Base-by-base conservation (phyloP, 1,140 invertebrate species). In the Apis laboriosa region DNA sequence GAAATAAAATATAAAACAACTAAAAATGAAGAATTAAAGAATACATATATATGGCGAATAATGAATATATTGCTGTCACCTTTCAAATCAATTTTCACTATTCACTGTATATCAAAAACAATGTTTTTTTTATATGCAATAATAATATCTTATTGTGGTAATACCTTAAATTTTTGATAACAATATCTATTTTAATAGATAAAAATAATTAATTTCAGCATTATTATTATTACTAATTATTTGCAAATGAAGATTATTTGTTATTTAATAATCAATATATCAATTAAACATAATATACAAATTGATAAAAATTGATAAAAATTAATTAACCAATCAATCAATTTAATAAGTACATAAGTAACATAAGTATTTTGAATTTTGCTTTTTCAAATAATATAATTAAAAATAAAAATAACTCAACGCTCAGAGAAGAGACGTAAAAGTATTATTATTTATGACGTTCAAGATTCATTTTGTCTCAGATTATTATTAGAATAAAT, bases 1-100 rank as follows among this genome's bases (percentile, higher is more conserved):
- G 89, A 88, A 85, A 90, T 90, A 89, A 88, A 89, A 80, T 58
- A 9, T 86, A 86, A 86, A 89, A 74, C 80, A 72, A 83, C 53
- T 53, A 82, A 75, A 43, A 43, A 43, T 43, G 34, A 43, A 43
- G 5, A 43, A 43, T 43, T 43, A 43, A 34, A 0, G 34, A 34
- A 34, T 34, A 34, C 3, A 34, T 34, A 34, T 34, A 34, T 34
- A 34, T 34, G 34, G 34, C 2, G 34, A 34, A 34, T 34, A 34
- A 34, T 34, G 3, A 34, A 34, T 34, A 34, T 34, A 34, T 76
- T 55, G 34, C 28, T 19, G 3, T 34, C 34, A 34, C 28, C 53
- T 19, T 72, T 71, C 24, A 34, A 34, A 34, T 34, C 34, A 43
- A 43, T 43, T 43, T 43, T 43, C 34, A 49, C 1, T 49, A n/a